Evolutionary conservation across 2,888 invertebrate species (phyloP).

Genomic region (Drosophila infuscata): DNA sequence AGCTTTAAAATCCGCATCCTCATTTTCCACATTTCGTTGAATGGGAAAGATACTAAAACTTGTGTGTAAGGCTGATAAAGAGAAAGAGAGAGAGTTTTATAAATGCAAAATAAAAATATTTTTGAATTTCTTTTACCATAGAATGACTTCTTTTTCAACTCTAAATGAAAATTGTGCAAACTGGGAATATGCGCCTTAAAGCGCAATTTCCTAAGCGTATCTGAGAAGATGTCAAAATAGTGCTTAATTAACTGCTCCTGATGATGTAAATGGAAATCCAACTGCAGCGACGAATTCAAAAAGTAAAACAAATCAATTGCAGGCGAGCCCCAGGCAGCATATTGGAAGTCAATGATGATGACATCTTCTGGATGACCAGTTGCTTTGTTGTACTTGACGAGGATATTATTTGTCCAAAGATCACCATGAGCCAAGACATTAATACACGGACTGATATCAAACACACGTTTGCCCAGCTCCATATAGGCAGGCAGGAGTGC

Average conservation of each 20-base stretch:
- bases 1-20: constrained; percentile 83
- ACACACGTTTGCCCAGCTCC: constrained; percentile 81
- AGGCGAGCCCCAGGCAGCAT: constrained; percentile 84
- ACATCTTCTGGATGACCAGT: constrained; percentile 76
- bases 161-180: constrained; percentile 77
- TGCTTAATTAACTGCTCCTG: constrained; percentile 82
- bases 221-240: constrained; percentile 74
- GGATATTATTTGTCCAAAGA: constrained; percentile 84
- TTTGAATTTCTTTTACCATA: constrained; percentile 66
- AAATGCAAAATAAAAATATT: not conserved
- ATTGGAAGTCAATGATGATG: constrained; percentile 84
- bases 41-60: constrained; percentile 78
- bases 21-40: constrained; percentile 80
- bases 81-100: not conserved
- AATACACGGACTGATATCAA: constrained; percentile 70
- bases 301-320: constrained; percentile 84
- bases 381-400: constrained; percentile 78
- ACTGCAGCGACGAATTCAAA: constrained; percentile 81
- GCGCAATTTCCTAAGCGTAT: constrained; percentile 71
- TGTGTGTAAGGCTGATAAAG: constrained; percentile 77
- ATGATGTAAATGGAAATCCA: constrained; percentile 76
- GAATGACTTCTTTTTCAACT: constrained; percentile 78
- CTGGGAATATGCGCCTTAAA: constrained; percentile 80
- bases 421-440: constrained; percentile 84
- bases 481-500: constrained; percentile 74